Conservation (phyloP, 2,888 invertebrate genomes). For the Spodoptera exigua region DNA sequence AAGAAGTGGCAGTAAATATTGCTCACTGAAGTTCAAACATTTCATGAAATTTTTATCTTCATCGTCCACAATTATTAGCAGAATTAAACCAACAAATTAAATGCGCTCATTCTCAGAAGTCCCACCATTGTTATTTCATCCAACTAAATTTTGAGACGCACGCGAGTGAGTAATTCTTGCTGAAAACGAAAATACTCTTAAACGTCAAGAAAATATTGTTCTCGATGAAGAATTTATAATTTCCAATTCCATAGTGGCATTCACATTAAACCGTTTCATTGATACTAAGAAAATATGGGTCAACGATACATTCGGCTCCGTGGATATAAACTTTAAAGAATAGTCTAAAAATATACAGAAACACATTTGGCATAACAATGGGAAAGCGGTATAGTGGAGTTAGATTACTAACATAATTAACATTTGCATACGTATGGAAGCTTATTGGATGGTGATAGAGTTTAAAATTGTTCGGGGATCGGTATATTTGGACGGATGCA, state of each 20-base stretch:
- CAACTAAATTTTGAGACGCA: slow-evolving; percentile 38
- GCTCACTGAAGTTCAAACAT: slow-evolving; percentile 48
- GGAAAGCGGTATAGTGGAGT: slow-evolving; percentile 62
- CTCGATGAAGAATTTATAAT: not conserved
- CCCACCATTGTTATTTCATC: slow-evolving; percentile 27
- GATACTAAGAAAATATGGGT: slow-evolving; percentile 68
- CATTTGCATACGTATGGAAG: slow-evolving; percentile 25
- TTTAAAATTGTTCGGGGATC: slow-evolving; percentile 41
- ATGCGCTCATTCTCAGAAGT: slow-evolving; percentile 52
- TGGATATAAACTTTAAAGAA: slow-evolving; percentile 68
- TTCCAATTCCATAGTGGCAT: slow-evolving; percentile 3
- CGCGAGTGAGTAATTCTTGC: slow-evolving; percentile 39
- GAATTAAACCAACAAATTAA: slow-evolving; percentile 50
- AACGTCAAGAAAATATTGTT: not conserved
- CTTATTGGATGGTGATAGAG: slow-evolving; percentile 44
- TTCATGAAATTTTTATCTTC: slow-evolving; percentile 39
- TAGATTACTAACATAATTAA: slow-evolving; percentile 36
- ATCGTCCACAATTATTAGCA: slow-evolving; percentile 47
- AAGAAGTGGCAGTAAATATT: slow-evolving; percentile 36
- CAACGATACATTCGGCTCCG: slow-evolving; percentile 68
- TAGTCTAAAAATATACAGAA: slow-evolving; percentile 69
- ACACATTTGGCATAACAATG: slow-evolving; percentile 77
- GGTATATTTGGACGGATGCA: slow-evolving; percentile 65
- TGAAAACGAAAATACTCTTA: slow-evolving; percentile 16
- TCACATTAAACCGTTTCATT: slow-evolving; percentile 27